Base-by-base conservation (phyloP, 2,888 invertebrate species). In the Vandiemenella viatica region DNA sequence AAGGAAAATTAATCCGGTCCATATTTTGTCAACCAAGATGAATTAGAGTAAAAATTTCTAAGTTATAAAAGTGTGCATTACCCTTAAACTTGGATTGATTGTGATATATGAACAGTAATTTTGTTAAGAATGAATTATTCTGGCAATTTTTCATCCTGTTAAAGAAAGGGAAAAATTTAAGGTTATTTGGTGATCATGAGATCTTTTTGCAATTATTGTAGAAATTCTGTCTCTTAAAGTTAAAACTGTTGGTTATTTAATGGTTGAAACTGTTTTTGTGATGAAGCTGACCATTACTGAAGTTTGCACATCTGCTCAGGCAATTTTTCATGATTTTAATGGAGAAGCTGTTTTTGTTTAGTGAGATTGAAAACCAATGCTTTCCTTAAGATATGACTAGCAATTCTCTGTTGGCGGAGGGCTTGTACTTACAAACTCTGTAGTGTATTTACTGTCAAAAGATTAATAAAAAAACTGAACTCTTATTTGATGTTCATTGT, bases 1-100 rank as follows among this genome's bases (percentile, higher is more conserved):
- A 50, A 46, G 46, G 19, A 48, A 45, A 52, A 37, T 23, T 23
- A 37, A 55, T 54, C 54, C 54, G 54, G 48, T 54, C 52, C 54
- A 54, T 50, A 52, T 46, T 52, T 52, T 47, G 46, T 49, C 49
- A 49, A 46, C 49, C 44, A 47, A 47, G 21, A 26, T 40, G 26
- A 48, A 45, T 37, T 22, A 37, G 8, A 23, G 37, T 19, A 7
- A 19, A 42, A 21, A 13, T 19, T 42, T n/a, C 17, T 13, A 21
- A 13, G 7, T 13, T n/a, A 15, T 42, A 32, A n/a, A 32, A 32
- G 10, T 32, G 32, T n/a, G 32, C 32, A n/a, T 32, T 10, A 13
- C 13, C n/a, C 32, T 32, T n/a, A 32, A 4, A 32, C 32, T 32
- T 32, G 32, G 32, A 13, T 10, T n/a, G 10, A 13, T 32, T 32